Evolutionary conservation across 92 coral and sea anemone species (phyloP), one percentile per base, ranked within the genome.

Genomic region (Plumapathes pennacea): DNA sequence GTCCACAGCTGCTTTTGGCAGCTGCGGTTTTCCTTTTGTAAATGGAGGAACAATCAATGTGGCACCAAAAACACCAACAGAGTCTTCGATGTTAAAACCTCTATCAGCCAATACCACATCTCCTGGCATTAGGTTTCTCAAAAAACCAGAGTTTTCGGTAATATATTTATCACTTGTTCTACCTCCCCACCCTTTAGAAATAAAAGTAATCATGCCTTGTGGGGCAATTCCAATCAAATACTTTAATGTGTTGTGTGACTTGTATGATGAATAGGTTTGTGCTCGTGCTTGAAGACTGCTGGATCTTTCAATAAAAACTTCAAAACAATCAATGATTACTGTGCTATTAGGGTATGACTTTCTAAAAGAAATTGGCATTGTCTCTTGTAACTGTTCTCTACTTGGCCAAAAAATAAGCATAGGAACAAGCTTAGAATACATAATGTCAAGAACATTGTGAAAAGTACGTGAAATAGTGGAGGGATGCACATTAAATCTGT

Each of bases 91-190:
- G 3, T 70, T 76, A 46, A 76, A 76, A n/a, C 83, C 83, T 32
- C 71, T 58, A 57, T 76, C 83, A 31, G 83, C 83, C 68, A 76
- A 39, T 24, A 76, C 71, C 58, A 67, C 33, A 41, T 76, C 83
- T 19, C 83, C 83, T 20, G 83, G 83, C 33, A 67, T 7, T 25
- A 76, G 38, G 7, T 66, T 41, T 25, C 58, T 54, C 10, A 76
- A 53, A 33, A 76, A 46, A 4, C 76, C 64, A 58, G 75, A 76
- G 42, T 76, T 76, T 51, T 67, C 83, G 10, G 76, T 67, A 28
- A 76, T 29, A 50, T 55, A 67, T 29, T 76, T 76, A 63, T 76
- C 83, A 10, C 75, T 66, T 19, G 76, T 76, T 21, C 82, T 36
- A 15, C 82, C 82, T 39, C 75, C 75, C 82, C 82, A 46, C 2